Percentiles rank a stretch among this genome's conserved stretches.
Conservation (phyloP, 2,113 vertebrate genomes). For the Globicephala melas region DNA sequence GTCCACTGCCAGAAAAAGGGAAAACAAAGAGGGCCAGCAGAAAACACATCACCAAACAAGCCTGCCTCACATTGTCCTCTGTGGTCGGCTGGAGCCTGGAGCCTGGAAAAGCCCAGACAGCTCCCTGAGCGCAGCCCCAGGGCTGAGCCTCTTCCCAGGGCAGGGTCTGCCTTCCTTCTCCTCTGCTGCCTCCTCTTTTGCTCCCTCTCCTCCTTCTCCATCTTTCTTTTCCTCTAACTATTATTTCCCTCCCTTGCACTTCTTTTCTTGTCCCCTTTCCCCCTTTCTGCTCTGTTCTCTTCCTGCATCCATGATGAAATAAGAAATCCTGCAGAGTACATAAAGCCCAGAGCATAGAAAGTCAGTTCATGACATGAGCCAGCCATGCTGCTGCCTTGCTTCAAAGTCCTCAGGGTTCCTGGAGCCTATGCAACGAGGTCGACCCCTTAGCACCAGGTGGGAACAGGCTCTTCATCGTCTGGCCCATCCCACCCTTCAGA, state of each 20-base stretch:
- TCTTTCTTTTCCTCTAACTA: neutral
- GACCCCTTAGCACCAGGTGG: neutral
- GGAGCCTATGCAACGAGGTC: neutral
- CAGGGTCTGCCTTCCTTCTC: neutral
- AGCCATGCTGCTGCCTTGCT: neutral
- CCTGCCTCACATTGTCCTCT: constrained; percentile 63
- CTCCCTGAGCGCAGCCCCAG: neutral
- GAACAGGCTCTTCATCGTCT: neutral
- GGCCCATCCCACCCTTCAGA: neutral
- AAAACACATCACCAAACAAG: constrained; percentile 53
- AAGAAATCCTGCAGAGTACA: neutral
- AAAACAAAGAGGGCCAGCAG: constrained; percentile 51
- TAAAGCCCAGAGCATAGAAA: neutral
- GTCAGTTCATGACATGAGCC: neutral
- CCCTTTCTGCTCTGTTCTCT: neutral
- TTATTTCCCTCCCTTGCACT: neutral
- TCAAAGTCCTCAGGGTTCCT: neutral
- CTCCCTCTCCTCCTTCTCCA: neutral
- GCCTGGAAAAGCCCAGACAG: constrained; percentile 38
- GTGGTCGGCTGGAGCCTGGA: neutral
- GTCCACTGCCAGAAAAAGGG: constrained; percentile 40
- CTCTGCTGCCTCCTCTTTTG: neutral
- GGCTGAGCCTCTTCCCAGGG: neutral
- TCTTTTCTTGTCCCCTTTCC: neutral
- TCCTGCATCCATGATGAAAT: neutral